Evolutionary conservation across 2,797 vertebrate species (phyloP).

Genomic region (Gallinago nigripennis): DNA sequence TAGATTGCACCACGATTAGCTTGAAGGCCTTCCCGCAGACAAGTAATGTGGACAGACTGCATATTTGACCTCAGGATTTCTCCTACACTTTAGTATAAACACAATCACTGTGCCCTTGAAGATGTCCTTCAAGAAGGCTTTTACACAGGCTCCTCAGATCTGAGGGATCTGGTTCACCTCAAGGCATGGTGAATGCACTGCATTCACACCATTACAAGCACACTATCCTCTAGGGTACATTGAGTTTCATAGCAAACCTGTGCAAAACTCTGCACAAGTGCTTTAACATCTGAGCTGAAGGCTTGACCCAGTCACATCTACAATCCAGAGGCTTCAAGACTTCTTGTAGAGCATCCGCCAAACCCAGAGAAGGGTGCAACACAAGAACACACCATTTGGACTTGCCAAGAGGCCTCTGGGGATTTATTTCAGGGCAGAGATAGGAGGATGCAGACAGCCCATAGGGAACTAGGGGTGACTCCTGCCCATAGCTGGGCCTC

Average conservation of each 20-base stretch:
- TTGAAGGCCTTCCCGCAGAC: conserved; percentile 23
- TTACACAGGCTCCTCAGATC: background rate
- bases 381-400: background rate
- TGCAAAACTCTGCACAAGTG: background rate
- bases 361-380: background rate
- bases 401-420: background rate
- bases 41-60: conserved; percentile 53
- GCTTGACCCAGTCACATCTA: background rate
- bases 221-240: background rate
- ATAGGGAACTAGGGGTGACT: background rate
- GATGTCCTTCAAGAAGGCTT: conserved; percentile 34
- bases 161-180: background rate
- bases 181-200: rapidly evolving
- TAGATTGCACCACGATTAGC: conserved; percentile 45
- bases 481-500: background rate
- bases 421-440: background rate
- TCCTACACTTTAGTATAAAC: conserved; percentile 21
- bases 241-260: background rate
- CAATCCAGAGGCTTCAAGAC: background rate
- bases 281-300: background rate
- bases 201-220: background rate
- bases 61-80: conserved; percentile 61
- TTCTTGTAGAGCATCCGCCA: background rate
- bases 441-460: background rate
- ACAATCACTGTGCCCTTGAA: conserved; percentile 28